Percentiles rank a stretch among this genome's conserved stretches.
Conservation (phyloP, 2,113 vertebrate genomes). For the Apistogramma diplotaenia region DNA sequence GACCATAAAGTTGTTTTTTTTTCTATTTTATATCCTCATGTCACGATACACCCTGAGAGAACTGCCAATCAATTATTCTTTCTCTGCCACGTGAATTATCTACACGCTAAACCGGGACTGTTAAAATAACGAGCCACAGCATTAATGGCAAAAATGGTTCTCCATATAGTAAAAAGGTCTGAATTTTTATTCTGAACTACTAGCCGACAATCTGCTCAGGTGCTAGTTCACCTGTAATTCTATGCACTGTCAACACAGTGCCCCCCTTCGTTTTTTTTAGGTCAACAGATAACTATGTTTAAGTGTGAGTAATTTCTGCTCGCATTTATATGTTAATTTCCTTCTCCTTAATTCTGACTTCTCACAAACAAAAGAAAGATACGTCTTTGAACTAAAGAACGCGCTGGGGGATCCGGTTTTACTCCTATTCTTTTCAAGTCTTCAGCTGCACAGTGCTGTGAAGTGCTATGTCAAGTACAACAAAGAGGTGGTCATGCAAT, state of each 20-base stretch:
- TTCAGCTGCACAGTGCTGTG: constrained; percentile 46
- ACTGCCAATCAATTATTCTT: constrained; percentile 9
- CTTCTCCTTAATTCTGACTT: constrained; percentile 35
- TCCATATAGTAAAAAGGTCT: background rate
- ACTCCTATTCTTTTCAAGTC: constrained; percentile 56
- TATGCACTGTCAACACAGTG: background rate
- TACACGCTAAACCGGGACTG: constrained; percentile 22
- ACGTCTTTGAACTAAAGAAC: constrained; percentile 53
- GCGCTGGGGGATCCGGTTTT: constrained; percentile 32
- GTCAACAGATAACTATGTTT: constrained; percentile 48
- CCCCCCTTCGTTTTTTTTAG: constrained; percentile 21
- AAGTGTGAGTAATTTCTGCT: constrained; percentile 58
- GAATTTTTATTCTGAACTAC: background rate
- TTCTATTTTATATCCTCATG: background rate
- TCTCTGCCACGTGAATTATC: background rate
- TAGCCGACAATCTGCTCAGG: background rate
- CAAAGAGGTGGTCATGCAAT: constrained; percentile 67
- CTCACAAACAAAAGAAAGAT: constrained; percentile 46
- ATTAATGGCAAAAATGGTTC: background rate
- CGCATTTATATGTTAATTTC: constrained; percentile 76
- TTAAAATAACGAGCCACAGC: background rate
- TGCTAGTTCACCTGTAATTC: background rate
- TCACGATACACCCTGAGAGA: constrained; percentile 1
- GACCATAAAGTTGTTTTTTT: background rate
- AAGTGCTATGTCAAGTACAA: constrained; percentile 55